phyloP scores from a whole-genome alignment of 2,797 vertebrate species.

The Phataginus tetradactyla region DNA sequence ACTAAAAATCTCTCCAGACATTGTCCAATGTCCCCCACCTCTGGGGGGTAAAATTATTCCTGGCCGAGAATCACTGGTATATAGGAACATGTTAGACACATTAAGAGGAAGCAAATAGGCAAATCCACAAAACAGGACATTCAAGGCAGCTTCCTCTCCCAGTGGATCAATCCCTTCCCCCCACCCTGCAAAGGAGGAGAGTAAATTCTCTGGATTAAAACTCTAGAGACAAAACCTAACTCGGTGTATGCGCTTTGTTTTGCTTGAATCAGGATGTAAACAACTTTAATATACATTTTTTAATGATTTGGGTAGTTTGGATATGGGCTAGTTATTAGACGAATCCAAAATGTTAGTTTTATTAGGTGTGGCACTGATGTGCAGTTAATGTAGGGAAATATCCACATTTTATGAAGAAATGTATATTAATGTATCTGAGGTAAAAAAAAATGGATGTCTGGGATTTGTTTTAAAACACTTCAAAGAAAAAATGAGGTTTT shows the following conservation, averaged over 20 bases:
- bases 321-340: not conserved
- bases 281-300: not conserved
- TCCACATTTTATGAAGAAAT: not conserved
- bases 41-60: not conserved
- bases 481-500: not conserved
- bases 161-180: too few species aligned
- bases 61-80: not conserved
- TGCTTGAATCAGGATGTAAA: not conserved
- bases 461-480: slow-evolving; percentile 28
- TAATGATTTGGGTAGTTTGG: not conserved
- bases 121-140: not conserved
- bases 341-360: slow-evolving; percentile 22
- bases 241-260: not conserved
- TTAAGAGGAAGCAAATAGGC: not conserved
- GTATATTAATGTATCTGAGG: not conserved
- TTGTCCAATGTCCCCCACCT: not conserved
- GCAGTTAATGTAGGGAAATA: not conserved
- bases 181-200: not conserved
- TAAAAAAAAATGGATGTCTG: not conserved
- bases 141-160: too few species aligned
- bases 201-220: not conserved
- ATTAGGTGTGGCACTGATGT: not conserved
- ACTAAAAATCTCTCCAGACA: not conserved
- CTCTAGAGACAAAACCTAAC: not conserved
- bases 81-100: not conserved